Evolutionary conservation across 2,888 invertebrate genomes (phyloP).

Genomic region (Polyploca ridens): DNA sequence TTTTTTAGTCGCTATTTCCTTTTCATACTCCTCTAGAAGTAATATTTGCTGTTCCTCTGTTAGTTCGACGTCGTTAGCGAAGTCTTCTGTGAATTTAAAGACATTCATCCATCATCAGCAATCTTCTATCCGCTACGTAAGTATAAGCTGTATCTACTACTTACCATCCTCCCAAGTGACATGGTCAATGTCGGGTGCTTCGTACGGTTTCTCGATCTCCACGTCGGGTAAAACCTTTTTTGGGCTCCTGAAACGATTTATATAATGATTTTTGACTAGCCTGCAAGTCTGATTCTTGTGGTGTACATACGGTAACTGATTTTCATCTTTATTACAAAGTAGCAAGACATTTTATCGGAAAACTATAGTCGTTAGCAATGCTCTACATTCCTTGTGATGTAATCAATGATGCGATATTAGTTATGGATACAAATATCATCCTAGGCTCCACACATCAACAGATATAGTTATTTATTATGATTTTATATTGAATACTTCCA

Average conservation of each 20-base stretch:
- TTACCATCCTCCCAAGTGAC: slow-evolving; percentile 80
- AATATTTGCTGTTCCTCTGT: slow-evolving; percentile 89
- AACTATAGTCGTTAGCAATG: no score
- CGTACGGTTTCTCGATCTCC: slow-evolving; percentile 48
- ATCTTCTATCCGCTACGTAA: slow-evolving; percentile 6
- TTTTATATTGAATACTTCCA: no score
- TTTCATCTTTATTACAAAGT: no score
- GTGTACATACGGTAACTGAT: no score
- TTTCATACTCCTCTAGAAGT: slow-evolving; percentile 88
- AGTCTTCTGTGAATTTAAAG: slow-evolving; percentile 81
- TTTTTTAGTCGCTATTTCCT: slow-evolving; percentile 82
- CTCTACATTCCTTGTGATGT: no score
- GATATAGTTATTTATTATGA: no score
- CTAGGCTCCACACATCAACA: no score
- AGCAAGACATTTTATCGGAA: no score
- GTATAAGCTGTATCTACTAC: slow-evolving; percentile 32
- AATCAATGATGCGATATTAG: no score
- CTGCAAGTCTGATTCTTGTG: no score
- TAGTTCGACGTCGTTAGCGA: slow-evolving; percentile 86
- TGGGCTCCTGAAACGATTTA: slow-evolving; percentile 60
- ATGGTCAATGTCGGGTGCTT: slow-evolving; percentile 52
- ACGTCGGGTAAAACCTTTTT: slow-evolving; percentile 68
- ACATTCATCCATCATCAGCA: slow-evolving; percentile 7
- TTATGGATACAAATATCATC: no score
- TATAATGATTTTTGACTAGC: background rate